Evolutionary conservation across 2,113 vertebrate genomes (phyloP).

Genomic region (Percina caprodes): DNA sequence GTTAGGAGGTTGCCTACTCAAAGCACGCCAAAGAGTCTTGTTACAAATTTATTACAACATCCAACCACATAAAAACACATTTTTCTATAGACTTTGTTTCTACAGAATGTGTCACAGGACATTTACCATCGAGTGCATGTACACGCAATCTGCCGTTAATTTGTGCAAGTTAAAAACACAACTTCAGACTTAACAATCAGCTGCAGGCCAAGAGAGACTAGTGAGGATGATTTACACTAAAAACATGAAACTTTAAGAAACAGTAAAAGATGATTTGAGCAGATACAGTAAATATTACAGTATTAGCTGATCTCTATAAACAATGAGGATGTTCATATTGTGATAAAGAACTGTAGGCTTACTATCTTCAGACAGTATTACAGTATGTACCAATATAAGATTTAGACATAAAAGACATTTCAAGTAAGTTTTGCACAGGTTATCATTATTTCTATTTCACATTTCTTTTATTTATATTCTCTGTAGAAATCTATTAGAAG

Average conservation of each 20-base stretch:
- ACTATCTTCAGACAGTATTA: slow-evolving; percentile 30
- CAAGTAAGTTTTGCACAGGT: slow-evolving; percentile 77
- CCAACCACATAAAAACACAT: slow-evolving; percentile 68
- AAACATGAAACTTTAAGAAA: slow-evolving; percentile 20
- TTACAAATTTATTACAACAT: slow-evolving; percentile 78
- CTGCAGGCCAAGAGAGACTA: slow-evolving; percentile 24
- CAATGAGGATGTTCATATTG: slow-evolving; percentile 16
- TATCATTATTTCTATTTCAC: slow-evolving; percentile 69
- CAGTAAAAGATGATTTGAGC: slow-evolving; percentile 19
- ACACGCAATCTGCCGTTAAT: slow-evolving; percentile 24
- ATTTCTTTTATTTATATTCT: slow-evolving; percentile 67
- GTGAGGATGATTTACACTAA: slow-evolving; percentile 42
- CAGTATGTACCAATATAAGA: slow-evolving; percentile 59
- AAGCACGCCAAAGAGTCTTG: not conserved
- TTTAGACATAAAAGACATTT: slow-evolving; percentile 63
- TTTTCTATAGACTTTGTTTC: slow-evolving; percentile 49
- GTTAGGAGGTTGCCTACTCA: slow-evolving; percentile 12
- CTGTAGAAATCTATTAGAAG: slow-evolving; percentile 66
- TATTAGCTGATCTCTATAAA: slow-evolving; percentile 39
- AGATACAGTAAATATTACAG: slow-evolving; percentile 41
- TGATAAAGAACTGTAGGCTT: slow-evolving; percentile 27
- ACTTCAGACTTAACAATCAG: slow-evolving; percentile 23
- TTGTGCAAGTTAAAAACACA: slow-evolving; percentile 69
- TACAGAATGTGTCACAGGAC: slow-evolving; percentile 47
- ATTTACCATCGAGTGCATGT: slow-evolving; percentile 24